phyloP scores from a whole-genome alignment of 2,888 invertebrate genomes.

The Microplitis deprimator region DNA sequence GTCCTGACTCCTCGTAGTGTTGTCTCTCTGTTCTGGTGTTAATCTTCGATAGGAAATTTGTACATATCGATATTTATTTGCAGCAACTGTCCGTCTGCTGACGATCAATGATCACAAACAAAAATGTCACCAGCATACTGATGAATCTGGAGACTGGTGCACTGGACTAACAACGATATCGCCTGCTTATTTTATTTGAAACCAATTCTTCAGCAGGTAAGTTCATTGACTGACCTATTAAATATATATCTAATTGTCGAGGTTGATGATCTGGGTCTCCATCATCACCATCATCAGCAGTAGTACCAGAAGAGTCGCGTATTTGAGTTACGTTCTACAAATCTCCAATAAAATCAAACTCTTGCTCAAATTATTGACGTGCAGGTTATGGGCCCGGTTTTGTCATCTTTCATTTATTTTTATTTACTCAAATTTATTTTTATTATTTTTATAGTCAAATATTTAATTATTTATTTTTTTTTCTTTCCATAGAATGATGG shows the following conservation, averaged over 20 bases:
- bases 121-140: neutral
- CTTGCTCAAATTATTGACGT: no score
- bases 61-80: no score
- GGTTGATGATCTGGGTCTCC: neutral
- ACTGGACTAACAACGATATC: neutral
- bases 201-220: neutral
- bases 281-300: neutral
- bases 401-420: no score
- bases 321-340: no score
- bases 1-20: neutral
- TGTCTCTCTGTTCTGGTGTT: no score
- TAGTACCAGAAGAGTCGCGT: neutral
- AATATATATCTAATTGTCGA: neutral
- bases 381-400: no score
- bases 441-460: neutral
- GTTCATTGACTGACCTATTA: constrained; percentile 1
- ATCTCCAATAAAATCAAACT: no score
- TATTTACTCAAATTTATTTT: no score
- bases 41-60: no score
- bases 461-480: neutral
- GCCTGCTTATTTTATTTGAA: neutral
- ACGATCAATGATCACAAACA: neutral
- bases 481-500: constrained; percentile 59
- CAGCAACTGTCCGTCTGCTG: neutral
- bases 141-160: neutral